Percentiles rank a stretch among this genome's conserved stretches.
Conservation (phyloP, 2,888 invertebrate genomes). For the Chaetogeoica ovagalla region DNA sequence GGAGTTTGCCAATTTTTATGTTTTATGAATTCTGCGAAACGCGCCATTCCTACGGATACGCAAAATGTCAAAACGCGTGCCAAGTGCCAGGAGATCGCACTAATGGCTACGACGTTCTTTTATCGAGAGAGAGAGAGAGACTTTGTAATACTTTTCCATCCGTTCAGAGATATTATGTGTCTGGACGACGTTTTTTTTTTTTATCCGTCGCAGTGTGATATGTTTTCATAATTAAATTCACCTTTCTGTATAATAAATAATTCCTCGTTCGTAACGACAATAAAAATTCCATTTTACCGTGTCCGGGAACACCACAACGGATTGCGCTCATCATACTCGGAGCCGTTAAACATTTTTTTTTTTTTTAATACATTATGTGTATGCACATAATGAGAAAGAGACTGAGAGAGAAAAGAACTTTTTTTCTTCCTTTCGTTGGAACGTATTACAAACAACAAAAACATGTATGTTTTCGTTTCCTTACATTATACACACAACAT, state of each 20-base stretch:
- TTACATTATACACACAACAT: too few relatives aligned
- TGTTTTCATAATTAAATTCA: constrained; percentile 10
- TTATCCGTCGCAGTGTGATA: neutral
- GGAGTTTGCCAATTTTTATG: constrained; percentile 51
- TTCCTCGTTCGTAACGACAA: neutral
- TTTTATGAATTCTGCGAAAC: constrained; percentile 44
- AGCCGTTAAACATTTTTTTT: neutral
- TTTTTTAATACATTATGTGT: neutral
- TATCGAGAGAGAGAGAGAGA: neutral
- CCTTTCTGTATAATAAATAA: neutral
- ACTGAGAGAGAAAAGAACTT: too few relatives aligned
- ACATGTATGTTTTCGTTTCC: too few relatives aligned
- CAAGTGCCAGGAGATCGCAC: constrained; percentile 11
- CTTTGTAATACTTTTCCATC: neutral
- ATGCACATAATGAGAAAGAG: too few relatives aligned
- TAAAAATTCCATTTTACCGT: neutral
- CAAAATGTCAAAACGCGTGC: constrained; percentile 41
- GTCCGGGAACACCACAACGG: neutral
- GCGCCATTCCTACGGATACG: constrained; percentile 27
- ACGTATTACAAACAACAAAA: too few relatives aligned
- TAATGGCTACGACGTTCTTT: constrained; percentile 16
- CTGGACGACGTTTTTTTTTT: neutral
- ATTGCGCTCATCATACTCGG: neutral
- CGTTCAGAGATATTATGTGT: neutral
- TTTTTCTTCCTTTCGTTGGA: too few relatives aligned